Percentiles rank a stretch among this genome's conserved stretches.
These are phyloP conservation scores for Gymnocephalus cernua DNA, from an alignment of 2,113 vertebrate genomes.

Conservation along the genomic window DNA sequence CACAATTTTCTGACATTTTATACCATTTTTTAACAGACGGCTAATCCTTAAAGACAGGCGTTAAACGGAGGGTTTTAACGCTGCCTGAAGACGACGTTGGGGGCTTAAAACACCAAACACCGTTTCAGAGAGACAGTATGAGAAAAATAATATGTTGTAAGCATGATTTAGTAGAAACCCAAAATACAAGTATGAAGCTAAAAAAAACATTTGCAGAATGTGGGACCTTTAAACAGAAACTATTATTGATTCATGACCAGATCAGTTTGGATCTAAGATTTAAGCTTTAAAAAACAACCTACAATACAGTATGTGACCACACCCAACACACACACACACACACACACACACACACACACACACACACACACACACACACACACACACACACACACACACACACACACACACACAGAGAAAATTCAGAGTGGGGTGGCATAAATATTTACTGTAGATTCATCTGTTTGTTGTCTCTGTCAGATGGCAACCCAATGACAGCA, in stretches of 20 bases:
- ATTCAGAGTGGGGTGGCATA: constrained; percentile 25
- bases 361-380: constrained; percentile 13
- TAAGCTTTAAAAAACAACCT: neutral
- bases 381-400: neutral
- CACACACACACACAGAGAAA: constrained; percentile 1
- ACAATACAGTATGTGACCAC: neutral
- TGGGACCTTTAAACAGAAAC: neutral
- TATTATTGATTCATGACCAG: neutral
- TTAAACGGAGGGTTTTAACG: too few relatives aligned
- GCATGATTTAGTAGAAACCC: too few relatives aligned
- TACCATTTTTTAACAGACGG: too few relatives aligned
- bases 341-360: neutral
- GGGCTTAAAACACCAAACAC: too few relatives aligned
- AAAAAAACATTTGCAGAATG: too few relatives aligned
- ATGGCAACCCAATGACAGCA: neutral
- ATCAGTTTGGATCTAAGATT: neutral
- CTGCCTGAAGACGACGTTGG: too few relatives aligned
- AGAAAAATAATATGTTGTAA: too few relatives aligned
- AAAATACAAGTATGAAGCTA: too few relatives aligned
- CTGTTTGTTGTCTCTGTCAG: constrained; percentile 28
- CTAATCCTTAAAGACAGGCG: too few relatives aligned
- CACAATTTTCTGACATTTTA: too few relatives aligned
- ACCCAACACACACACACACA: constrained; percentile 14
- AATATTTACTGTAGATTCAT: constrained; percentile 64
- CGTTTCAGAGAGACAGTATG: too few relatives aligned